Evolutionary conservation across 2,797 vertebrate genomes (phyloP), one percentile per base, ranked within the genome.

Genomic region (Podargus strigoides): DNA sequence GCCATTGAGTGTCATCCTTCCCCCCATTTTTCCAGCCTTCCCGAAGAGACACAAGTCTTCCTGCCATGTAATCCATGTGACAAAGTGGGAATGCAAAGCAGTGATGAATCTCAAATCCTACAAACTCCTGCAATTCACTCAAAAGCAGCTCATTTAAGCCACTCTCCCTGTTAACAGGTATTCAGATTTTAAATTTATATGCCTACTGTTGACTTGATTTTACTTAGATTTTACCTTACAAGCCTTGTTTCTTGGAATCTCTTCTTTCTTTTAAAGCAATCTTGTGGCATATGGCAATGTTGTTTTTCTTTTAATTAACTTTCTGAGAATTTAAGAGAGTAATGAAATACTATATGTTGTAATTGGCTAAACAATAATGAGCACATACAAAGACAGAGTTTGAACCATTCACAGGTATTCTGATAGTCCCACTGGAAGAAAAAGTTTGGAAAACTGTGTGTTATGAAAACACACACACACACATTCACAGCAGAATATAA

Each of bases 1-100:
- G 16, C 32, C 26, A 13, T 10, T 21, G 44, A 37, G 5, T 28
- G 19, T 32, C 53, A 60, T 7, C 11, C 21, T 70, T 14, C 37
- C 30, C 63, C 26, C 34, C 9, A 4, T 50, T 75, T 82, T 42
- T 49, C 24, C 49, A 28, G 32, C 2, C 30, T 92, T 18, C 20
- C 24, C 81, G 86, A 49, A 72, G 34, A 41, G 55, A 37, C 16
- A 28, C 5, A 26, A 13, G 2, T 32, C 8, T 23, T 84, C 30
- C 46, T 69, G 5, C 3, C 10, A 3, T 0, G 3, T 34, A 44
- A 85, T 27, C 14, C 42, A 22, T 2, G 1, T 36, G 52, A 18
- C 34, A 28, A 81, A 66, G 42, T 24, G 23, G 5, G 17, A 82
- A 55, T 32, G 9, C 14, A 75, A 47, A 24, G 8, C 13, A 81